Base-by-base conservation (phyloP, 2,888 invertebrate genomes). In the Myopa tessellatipennis region DNA sequence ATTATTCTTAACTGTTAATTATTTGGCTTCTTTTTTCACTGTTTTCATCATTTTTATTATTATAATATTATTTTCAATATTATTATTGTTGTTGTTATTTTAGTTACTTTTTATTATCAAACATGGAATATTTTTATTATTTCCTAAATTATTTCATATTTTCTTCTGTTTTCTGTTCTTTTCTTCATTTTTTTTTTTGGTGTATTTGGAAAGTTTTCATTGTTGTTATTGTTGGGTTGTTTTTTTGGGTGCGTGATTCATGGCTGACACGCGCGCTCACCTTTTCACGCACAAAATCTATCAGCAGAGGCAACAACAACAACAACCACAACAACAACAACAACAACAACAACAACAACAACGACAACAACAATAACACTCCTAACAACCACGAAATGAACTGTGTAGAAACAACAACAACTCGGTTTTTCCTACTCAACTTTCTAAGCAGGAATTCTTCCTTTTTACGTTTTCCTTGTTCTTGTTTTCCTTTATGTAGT, bases 201-300 rank as follows among this genome's bases (percentile, higher is more conserved):
- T 63, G 38, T 69, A 12, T 38, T 18, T 55, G 58, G 14, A 16
- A 52, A 58, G 34, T 36, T 52, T n/a, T 2, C 4, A 52, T 36
- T 8, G 71, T 16, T 45, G 55, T 75, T 75, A 58, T 74, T 74
- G 50, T 72, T 40, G 40, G 16, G 16, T 10, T 45, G 18, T 61
- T 8, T 18, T 26, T 71, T 58, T 70, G 76, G 36, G 26, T 36
- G n/a, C 63, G 50, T 76, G 76, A 76, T 76, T 71, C 63, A 76
- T 71, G 52, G 52, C 38, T 71, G 50, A 76, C 71, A 65, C 76
- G 65, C 70, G 71, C 40, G n/a, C 55, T 18, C 60, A n/a, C 26
- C 10, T 61, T 61, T 65, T 38, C 58, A 71, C 76, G 70, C 65
- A 55, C 76, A 70, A 50, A 65, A 14, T 36, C 16, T 38, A 45